phyloP scores from a whole-genome alignment of 92 coral and sea anemone genomes.

The Hydrozoanthus gracilis region DNA sequence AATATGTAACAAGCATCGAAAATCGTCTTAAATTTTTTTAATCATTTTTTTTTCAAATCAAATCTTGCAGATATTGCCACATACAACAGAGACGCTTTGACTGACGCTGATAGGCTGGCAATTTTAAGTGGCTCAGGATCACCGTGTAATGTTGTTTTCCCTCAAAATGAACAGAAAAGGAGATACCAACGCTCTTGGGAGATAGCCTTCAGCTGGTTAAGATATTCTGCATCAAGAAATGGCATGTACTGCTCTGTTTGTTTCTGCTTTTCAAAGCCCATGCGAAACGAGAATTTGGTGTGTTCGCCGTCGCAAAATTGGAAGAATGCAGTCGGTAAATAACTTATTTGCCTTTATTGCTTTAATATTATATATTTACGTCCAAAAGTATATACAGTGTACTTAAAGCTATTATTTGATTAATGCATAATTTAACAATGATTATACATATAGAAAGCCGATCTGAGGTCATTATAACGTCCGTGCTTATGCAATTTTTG shows the following conservation, averaged over 20 bases:
- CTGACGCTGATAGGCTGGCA: conserved; percentile 40
- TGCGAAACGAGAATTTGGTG: conserved; percentile 34
- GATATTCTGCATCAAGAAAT: conserved; percentile 36
- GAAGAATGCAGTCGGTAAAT: conserved; percentile 47
- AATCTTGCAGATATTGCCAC: conserved; percentile 46
- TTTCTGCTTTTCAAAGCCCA: conserved; percentile 51
- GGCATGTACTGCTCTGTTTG: conserved; percentile 48
- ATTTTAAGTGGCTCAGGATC: conserved; percentile 36
- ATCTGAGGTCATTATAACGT: conserved; percentile 47
- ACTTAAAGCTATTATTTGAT: conserved; percentile 45
- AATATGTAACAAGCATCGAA: conserved; percentile 46
- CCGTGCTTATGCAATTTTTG: conserved; percentile 44
- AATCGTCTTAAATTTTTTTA: conserved; percentile 30
- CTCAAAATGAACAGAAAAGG: conserved; percentile 46
- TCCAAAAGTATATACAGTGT: conserved; percentile 44
- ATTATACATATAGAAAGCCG: conserved; percentile 47
- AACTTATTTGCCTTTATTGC: conserved; percentile 43
- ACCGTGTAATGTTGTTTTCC: conserved; percentile 36
- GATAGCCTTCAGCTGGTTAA: conserved; percentile 20
- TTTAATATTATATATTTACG: conserved; percentile 41
- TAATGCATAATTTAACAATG: conserved; percentile 41
- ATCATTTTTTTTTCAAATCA: conserved; percentile 38
- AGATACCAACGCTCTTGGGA: conserved; percentile 42
- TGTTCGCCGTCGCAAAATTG: conserved; percentile 44
- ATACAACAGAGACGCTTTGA: conserved; percentile 34